Evolutionary conservation across 92 coral and sea anemone genomes (phyloP), one percentile per base, ranked within the genome.

Genomic region (Galaxea fascicularis): DNA sequence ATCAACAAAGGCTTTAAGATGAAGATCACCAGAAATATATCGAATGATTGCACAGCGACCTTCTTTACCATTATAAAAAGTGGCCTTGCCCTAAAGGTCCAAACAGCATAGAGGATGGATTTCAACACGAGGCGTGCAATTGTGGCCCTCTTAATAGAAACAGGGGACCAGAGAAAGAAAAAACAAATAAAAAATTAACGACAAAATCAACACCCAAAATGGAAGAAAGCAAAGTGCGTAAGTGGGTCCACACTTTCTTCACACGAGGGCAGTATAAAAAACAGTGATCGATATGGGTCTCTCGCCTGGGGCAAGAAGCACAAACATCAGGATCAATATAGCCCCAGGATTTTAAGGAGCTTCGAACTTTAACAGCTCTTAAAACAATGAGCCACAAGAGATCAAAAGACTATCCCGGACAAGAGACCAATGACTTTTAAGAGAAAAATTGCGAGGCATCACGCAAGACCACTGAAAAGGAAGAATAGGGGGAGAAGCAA

Each of bases 281-380:
- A 56, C 67, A 56, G n/a, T 75, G 80, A 20, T 31, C 53, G 0
- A 56, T 75, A n/a, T n/a, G n/a, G 44, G 68, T 56, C 52, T 75
- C 80, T 3, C 20, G 29, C 0, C 30, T 9, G 3, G 30, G 20
- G 4, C 80, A 75, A 4, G 17, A n/a, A 0, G 80, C 67, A 12
- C 80, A 56, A 0, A 3, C 10, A 0, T 16, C 52, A 0, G 78
- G 28, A 7, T 27, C 10, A 1, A 26, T 74, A 14, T 74, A 74
- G 0, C 78, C 78, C 78, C 78, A 74, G 0, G 3, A 8, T 0
- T 4, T 1, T 0, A 75, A 8, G 47, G 80, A 56, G 1, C 30
- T 53, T 0, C 80, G 21, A 1, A 56, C 67, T 22, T 75, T 75
- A 11, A 75, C 20, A 3, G 18, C 80, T 0, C n/a, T 27, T 0